Evolutionary conservation across 2,888 invertebrate species (phyloP).

Genomic region (Heteromurus nitidus): DNA sequence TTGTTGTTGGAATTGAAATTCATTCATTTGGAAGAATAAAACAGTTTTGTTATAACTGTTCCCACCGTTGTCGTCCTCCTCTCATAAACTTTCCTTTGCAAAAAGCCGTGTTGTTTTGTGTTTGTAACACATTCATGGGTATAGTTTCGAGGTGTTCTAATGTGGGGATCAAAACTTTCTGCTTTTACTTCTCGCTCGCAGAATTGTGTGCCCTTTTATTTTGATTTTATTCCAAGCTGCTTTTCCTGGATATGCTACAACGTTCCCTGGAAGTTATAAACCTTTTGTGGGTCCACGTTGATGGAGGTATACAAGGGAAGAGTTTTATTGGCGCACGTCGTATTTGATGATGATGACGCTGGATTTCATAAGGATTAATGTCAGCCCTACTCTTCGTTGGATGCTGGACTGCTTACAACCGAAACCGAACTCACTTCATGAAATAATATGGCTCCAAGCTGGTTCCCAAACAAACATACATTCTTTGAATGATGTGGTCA

Average conservation of each 20-base stretch:
- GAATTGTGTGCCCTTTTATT: no score
- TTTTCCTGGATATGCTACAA: neutral
- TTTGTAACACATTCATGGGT: neutral
- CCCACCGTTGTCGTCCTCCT: no score
- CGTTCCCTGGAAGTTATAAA: neutral
- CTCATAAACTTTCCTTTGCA: no score
- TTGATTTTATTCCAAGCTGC: no score
- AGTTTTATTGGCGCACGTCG: neutral
- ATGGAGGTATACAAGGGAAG: neutral
- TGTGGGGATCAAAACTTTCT: neutral
- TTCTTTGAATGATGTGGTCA: no score
- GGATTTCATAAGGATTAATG: constrained; percentile 23
- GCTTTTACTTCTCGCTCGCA: neutral
- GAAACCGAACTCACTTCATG: neutral
- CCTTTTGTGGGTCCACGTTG: no score
- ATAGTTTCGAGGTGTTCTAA: neutral
- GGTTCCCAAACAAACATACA: neutral
- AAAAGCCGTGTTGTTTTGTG: neutral
- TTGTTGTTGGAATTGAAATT: neutral
- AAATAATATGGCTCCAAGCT: neutral
- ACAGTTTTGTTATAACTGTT: neutral
- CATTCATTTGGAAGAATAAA: neutral
- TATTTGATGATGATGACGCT: constrained; percentile 4
- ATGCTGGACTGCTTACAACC: neutral
- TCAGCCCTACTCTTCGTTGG: neutral